Evolutionary conservation across 2,113 vertebrate genomes (phyloP).

Genomic region (Machaerirhynchus nigripectus): DNA sequence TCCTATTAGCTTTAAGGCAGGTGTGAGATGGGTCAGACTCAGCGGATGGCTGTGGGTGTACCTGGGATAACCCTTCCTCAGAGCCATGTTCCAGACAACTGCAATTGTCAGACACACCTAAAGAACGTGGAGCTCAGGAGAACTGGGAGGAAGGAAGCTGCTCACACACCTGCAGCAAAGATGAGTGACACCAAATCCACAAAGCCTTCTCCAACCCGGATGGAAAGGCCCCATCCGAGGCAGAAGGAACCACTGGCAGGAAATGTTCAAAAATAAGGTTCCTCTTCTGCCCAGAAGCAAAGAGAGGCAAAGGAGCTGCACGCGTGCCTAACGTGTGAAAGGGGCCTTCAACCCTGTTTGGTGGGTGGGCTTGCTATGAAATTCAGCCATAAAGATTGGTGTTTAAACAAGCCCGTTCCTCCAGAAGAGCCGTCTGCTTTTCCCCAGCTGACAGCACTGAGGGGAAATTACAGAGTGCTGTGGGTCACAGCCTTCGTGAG

Average conservation of each 20-base stretch:
- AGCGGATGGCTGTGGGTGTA: background rate
- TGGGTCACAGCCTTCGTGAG: background rate
- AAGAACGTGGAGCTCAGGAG: background rate
- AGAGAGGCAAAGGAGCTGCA: background rate
- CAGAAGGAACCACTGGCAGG: background rate
- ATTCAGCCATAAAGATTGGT: background rate
- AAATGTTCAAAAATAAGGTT: background rate
- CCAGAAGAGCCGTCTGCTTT: background rate
- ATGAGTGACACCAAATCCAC: background rate
- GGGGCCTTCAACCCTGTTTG: background rate
- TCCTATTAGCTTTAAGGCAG: background rate
- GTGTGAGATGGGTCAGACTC: background rate
- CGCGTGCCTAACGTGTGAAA: fast-evolving
- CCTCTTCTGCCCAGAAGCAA: background rate
- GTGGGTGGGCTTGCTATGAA: background rate
- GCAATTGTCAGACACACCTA: background rate
- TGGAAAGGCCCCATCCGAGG: background rate
- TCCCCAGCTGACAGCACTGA: background rate
- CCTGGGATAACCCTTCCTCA: background rate
- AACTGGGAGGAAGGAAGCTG: background rate
- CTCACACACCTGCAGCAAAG: background rate
- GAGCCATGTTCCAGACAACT: background rate
- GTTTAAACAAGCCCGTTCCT: background rate
- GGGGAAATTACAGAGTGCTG: background rate
- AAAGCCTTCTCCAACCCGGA: background rate